Evolutionary conservation across 2,797 vertebrate species (phyloP), one percentile per base, ranked within the genome.

Genomic region (Acrossocheilus wenchowensis): DNA sequence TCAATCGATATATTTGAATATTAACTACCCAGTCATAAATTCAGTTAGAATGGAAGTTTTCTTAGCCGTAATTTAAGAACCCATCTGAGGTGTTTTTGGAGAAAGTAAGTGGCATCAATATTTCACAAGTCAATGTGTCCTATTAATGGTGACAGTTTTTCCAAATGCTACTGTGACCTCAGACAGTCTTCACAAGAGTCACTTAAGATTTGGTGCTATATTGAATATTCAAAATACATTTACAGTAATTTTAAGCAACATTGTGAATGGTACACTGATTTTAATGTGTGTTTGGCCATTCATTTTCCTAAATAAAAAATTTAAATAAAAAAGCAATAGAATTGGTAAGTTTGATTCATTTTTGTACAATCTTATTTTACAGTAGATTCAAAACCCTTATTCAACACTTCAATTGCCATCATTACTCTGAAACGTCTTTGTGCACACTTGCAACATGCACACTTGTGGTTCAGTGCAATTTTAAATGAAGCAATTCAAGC

Each of bases 401-500:
- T 36, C 15, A 17, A 36, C 64, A 34, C 64, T 68, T 19, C 8
- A 34, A 68, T 68, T 66, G 30, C 30, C 26, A 26, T 26, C 26
- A 26, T 26, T 26, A 26, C 26, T 77, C 26, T 34, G 9, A 75
- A 73, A 60, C 6, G 23, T 43, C n/a, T 75, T 5, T 54, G 17
- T 12, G 8, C 48, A 77, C 17, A 75, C n/a, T 43, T 82, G 36
- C 66, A 69, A 81, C 30, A 81, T 69, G 64, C 62, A 68, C 41
- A 68, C 19, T 82, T 82, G 30, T 23, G 26, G 43, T 81, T 34
- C 41, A 48, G 34, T 83, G 81, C 54, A 75, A 83, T 82, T 83
- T 74, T 62, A 83, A 64, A 83, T 83, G 26, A 83, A 88, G 86
- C 54, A 80, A 80, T 52, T 64, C 26, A 50, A 62, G 71, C 82